Conservation (phyloP, 1,140 invertebrate species). For the Drosophila paulistorum region DNA sequence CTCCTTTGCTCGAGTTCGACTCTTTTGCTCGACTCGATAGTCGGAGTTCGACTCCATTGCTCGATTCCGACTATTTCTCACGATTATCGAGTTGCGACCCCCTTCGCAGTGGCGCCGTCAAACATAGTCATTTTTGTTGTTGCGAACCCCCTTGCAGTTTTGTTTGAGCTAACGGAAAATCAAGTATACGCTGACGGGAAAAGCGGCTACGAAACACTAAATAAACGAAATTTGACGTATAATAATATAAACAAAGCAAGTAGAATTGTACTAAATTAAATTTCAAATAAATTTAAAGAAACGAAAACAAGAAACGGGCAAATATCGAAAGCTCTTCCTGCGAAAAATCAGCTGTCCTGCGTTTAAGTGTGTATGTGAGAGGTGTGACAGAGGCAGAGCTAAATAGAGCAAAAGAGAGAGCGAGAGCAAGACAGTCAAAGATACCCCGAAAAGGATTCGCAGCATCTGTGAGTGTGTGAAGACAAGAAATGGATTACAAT, state of each 20-base stretch:
- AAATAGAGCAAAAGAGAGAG: slow-evolving; percentile 3
- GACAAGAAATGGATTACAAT: slow-evolving; percentile 68
- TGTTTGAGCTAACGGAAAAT: slow-evolving; percentile 11
- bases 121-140: too few species aligned
- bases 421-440: background rate
- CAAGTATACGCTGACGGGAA: background rate
- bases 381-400: slow-evolving; percentile 8
- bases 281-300: background rate
- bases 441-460: slow-evolving; percentile 5
- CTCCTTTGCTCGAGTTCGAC: too few species aligned
- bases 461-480: slow-evolving; percentile 2
- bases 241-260: slow-evolving; percentile 2
- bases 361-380: slow-evolving; percentile 9
- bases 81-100: too few species aligned
- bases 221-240: slow-evolving; percentile 9
- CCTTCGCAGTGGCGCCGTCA: too few species aligned
- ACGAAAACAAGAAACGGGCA: background rate
- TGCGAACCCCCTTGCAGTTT: too few species aligned
- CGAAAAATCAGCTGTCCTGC: slow-evolving; percentile 6
- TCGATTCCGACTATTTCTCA: too few species aligned
- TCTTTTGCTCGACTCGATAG: too few species aligned
- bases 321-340: slow-evolving; percentile 4
- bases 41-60: too few species aligned
- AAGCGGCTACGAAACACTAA: background rate
- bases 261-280: background rate